Evolutionary conservation across 2,888 invertebrate genomes (phyloP).

Genomic region (Acrobasis repandana): DNA sequence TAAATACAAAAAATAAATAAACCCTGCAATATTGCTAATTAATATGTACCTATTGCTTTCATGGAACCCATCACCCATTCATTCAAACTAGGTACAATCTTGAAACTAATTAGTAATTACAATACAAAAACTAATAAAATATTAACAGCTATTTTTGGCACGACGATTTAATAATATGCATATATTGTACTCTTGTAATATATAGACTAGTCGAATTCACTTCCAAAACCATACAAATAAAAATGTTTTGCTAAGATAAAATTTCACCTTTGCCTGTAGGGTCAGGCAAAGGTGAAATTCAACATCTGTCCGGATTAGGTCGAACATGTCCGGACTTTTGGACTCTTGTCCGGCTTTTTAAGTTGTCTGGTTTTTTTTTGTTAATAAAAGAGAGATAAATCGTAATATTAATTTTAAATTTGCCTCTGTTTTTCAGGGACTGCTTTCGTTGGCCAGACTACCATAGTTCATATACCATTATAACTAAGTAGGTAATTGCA

Average conservation of each 20-base stretch:
- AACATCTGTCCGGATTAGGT: too few species aligned
- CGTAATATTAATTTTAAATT: too few species aligned
- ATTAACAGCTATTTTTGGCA: constrained; percentile 14
- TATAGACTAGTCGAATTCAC: constrained; percentile 4
- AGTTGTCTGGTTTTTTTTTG: too few species aligned
- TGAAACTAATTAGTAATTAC: background rate
- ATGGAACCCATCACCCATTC: constrained; percentile 2
- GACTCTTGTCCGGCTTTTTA: too few species aligned
- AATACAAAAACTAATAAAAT: background rate
- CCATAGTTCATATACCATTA: too few species aligned
- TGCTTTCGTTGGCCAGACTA: too few species aligned
- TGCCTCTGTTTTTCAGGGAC: too few species aligned
- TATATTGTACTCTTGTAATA: background rate
- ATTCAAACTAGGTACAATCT: background rate
- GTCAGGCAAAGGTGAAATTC: too few species aligned
- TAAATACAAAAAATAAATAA: constrained; percentile 8
- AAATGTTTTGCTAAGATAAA: background rate
- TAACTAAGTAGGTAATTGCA: too few species aligned
- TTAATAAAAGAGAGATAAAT: too few species aligned
- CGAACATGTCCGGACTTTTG: too few species aligned
- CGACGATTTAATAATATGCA: constrained; percentile 3
- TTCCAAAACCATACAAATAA: background rate
- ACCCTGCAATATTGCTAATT: background rate
- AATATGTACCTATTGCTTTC: background rate
- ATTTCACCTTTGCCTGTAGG: too few species aligned